Base-by-base conservation (phyloP, 1,140 invertebrate species). In the Calephelis virginiensis region DNA sequence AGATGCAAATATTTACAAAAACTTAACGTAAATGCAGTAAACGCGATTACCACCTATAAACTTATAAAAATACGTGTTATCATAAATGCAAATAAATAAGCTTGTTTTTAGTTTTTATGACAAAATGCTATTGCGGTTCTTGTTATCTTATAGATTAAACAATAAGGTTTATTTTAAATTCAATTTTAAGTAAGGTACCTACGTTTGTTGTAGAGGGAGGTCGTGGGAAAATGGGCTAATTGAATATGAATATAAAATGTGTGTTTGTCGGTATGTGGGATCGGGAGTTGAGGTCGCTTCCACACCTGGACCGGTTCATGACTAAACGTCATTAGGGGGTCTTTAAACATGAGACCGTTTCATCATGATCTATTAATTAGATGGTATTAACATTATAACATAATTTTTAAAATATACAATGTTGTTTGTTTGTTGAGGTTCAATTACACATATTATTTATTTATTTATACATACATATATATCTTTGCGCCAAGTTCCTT, bases 171-270 rank as follows among this genome's bases (percentile, higher is more conserved):
- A 64, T 50, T 50, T 50, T 64, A 5, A 38, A 40, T 64, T 9
- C 9, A 5, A 40, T 64, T 47, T 49, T 5, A 11, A 11, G 62
- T 64, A 48, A 12, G 45, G 13, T 14, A 38, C 40, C 40, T 10
- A 45, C 14, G 47, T 17, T 43, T 63, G 62, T 67, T 71, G 49
- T 61, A 49, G 67, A 68, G 68, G 74, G 66, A 64, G 71, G 84
- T 85, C 86, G 86, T 89, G 86, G 84, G 86, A 89, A 87, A 82
- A 77, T 78, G 71, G 61, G 59, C 74, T 82, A 89, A 89, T 86
- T 85, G 82, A 89, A 86, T 86, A 86, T 86, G 80, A 82, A 85
- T 81, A 79, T 72, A 71, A 71, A 75, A 77, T 73, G 74, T 78
- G 73, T 70, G 74, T 70, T 46, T 71, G 72, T 75, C 73, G 77